Percentiles rank a stretch among this genome's conserved stretches.
These are phyloP conservation scores for Agriopis leucophaearia DNA, from an alignment of 2,888 invertebrate genomes.

Conservation along the genomic window DNA sequence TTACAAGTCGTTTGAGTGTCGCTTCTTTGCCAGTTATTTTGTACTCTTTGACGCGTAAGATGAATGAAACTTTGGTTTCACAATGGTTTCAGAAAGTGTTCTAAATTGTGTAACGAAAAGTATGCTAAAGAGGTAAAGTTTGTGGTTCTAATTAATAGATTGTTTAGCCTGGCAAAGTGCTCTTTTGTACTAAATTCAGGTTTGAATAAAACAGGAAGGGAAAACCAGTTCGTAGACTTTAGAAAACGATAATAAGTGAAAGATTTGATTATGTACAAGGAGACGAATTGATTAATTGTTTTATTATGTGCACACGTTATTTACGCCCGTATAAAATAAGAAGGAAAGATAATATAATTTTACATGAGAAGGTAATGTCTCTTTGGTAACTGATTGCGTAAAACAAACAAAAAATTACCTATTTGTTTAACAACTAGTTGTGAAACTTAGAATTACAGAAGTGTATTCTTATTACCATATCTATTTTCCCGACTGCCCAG, in stretches of 20 bases:
- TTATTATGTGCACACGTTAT: background rate
- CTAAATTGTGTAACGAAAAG: conserved; percentile 6
- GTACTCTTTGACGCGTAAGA: conserved; percentile 33
- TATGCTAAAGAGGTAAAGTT: conserved; percentile 15
- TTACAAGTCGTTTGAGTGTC: conserved; percentile 26
- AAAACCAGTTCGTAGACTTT: background rate
- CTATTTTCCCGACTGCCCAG: no score
- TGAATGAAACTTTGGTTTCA: conserved; percentile 19
- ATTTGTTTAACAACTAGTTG: no score
- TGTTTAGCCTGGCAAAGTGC: conserved; percentile 10
- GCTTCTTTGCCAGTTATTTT: conserved; percentile 25
- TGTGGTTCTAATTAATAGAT: conserved; percentile 14
- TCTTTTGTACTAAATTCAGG: conserved; percentile 2
- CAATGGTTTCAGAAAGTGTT: conserved; percentile 13
- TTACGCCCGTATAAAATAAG: no score
- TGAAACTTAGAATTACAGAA: no score
- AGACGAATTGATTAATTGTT: background rate
- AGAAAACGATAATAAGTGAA: background rate
- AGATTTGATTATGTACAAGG: background rate
- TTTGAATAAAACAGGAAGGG: conserved; percentile 2
- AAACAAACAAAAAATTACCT: no score
- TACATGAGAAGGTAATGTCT: no score
- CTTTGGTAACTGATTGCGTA: no score
- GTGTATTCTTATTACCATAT: no score
- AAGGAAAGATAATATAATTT: no score